Percentiles rank a stretch among this genome's conserved stretches.
Evolutionary conservation across 1,140 invertebrate species (phyloP).

Genomic region (Psilanteris sp.): DNA sequence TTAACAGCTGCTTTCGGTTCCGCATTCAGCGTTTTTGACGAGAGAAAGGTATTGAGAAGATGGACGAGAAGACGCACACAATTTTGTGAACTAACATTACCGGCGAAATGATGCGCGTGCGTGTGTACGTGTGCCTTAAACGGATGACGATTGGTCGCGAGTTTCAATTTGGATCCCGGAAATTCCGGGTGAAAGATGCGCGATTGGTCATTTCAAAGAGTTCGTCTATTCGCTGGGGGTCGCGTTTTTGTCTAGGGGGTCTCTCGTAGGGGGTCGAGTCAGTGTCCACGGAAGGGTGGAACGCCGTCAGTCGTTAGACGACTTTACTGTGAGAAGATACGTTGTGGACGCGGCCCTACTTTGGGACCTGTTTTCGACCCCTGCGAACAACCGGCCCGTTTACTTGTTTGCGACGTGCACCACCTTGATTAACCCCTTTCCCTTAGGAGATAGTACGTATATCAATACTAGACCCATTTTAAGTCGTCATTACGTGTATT

Average conservation of each 20-base stretch:
- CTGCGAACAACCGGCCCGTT: constrained; percentile 60
- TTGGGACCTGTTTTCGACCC: constrained; percentile 67
- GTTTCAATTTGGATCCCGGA: constrained; percentile 59
- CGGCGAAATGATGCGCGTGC: not conserved
- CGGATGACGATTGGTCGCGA: constrained; percentile 45
- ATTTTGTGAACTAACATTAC: constrained; percentile 12
- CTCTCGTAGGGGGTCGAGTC: constrained; percentile 48
- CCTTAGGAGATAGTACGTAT: constrained; percentile 23
- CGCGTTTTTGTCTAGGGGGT: constrained; percentile 48
- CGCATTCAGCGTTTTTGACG: constrained; percentile 49
- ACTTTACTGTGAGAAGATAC: constrained; percentile 79
- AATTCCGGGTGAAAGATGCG: constrained; percentile 39
- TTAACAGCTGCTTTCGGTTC: constrained; percentile 65
- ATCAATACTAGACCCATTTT: constrained; percentile 32
- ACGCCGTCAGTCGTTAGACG: constrained; percentile 50
- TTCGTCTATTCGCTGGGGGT: constrained; percentile 67
- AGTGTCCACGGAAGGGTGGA: constrained; percentile 56
- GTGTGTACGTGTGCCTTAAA: constrained; percentile 31
- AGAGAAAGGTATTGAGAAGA: constrained; percentile 24
- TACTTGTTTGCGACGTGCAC: constrained; percentile 45
- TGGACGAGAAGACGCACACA: constrained; percentile 6
- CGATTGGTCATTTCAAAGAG: constrained; percentile 58
- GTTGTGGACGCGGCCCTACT: constrained; percentile 65
- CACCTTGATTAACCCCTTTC: constrained; percentile 60
- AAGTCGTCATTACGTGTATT: constrained; percentile 28